Evolutionary conservation across 2,113 vertebrate species (phyloP), one percentile per base, ranked within the genome.

Genomic region (Catharus minimus): DNA sequence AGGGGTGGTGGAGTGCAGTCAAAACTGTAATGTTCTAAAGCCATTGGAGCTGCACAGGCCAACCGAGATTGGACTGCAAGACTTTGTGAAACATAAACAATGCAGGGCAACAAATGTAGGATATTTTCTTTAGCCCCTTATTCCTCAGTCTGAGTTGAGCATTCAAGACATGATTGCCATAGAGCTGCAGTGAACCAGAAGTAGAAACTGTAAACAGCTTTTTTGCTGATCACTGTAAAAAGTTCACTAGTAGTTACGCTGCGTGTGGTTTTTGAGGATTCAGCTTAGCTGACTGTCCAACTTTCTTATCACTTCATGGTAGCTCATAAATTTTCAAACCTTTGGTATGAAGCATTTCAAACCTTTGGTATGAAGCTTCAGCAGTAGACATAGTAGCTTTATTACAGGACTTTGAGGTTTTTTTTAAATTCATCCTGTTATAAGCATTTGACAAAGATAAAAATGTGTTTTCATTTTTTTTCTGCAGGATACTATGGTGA

Each of bases 401-500:
- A 33, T 91, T 65, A 38, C 41, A 86, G 50, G 27, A 44, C 56
- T 82, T 72, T 4, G 20, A 83, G 55, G 56, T 52, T 30, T 53
- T 53, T 52, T 52, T 12, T 10, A 30, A 44, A 61, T 58, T 66
- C 89, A n/a, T 77, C 65, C 52, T 88, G 67, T 89, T 94, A 90
- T 88, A 66, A 94, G 58, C 67, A 69, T 89, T 92, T 68, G n/a
- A 60, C 9, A 94, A 53, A 82, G 74, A 95, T 72, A 92, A 95
- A 96, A 95, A 92, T 94, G 90, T 30, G 20, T 95, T 97, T 95
- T 94, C 33, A 3, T 94, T 96, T 97, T 97, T 47, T 97, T 92
- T 95, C 96, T 81, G 93, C 96, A 99, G 99, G 99, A 93, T 99
- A 99, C 97, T 99, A 99, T 79, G 98, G 98, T 82, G 98, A 98